Evolutionary conservation across 2,797 vertebrate genomes (phyloP).

Genomic region (Emys orbicularis): DNA sequence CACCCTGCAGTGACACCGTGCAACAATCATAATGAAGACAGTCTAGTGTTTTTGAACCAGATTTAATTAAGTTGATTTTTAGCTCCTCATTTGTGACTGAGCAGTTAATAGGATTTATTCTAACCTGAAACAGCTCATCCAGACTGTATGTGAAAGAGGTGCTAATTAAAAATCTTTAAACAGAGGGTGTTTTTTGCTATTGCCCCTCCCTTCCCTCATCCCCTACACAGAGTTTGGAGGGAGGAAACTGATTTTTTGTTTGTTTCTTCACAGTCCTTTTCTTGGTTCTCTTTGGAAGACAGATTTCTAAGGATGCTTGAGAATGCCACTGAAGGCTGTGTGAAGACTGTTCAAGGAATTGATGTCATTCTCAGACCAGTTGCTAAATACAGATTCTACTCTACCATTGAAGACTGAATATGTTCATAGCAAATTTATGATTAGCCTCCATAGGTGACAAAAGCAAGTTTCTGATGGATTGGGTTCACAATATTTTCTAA

Average conservation of each 20-base stretch:
- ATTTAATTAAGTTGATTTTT: not conserved
- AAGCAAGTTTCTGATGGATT: not conserved
- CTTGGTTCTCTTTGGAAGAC: not conserved
- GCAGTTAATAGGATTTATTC: not conserved
- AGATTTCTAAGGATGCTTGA: not conserved
- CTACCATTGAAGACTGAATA: not conserved
- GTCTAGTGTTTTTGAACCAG: not conserved
- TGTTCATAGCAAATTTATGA: not conserved
- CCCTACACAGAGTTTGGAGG: not conserved
- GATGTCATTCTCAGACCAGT: not conserved
- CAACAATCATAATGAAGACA: not conserved
- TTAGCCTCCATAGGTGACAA: not conserved
- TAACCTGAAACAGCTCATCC: not conserved
- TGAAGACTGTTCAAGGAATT: not conserved
- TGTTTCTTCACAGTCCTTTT: not conserved
- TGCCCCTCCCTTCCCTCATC: not conserved
- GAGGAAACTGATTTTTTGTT: not conserved
- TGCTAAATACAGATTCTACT: not conserved
- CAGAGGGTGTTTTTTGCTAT: not conserved
- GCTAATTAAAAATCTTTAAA: not conserved
- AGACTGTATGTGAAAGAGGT: not conserved
- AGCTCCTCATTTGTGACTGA: not conserved
- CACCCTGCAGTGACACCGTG: not conserved
- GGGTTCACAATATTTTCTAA: not conserved
- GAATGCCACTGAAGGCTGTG: not conserved